Evolutionary conservation across 2,113 vertebrate genomes (phyloP), one percentile per base, ranked within the genome.

Genomic region (Riparia riparia): DNA sequence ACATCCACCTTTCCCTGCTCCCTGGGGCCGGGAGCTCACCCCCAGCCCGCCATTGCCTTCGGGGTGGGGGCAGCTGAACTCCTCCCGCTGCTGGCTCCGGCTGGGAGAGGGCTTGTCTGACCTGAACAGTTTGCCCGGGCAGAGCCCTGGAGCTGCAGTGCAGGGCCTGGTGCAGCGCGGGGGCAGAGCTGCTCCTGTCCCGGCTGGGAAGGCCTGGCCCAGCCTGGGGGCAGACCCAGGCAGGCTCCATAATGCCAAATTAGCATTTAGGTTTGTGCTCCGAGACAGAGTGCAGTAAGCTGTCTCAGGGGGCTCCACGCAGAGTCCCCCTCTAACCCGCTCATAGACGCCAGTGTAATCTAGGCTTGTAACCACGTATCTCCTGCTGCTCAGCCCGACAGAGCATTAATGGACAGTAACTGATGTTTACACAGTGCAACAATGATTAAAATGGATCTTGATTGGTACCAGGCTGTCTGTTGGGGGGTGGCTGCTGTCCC

Each of bases 261-360:
- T 97, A 98, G 98, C 68, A 17, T 96, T 96, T 98, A 98, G 98
- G 96, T 96, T 97, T 91, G 96, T 97, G 97, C 97, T 95, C 96
- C 28, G 53, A 95, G 91, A 94, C 89, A 82, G 80, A 63, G 94
- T n/a, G 81, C 87, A 84, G 86, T 66, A 65, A 93, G 58, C 96
- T 83, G 85, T 95, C 94, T 87, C 41, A 0, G 69, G 95, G 95
- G 61, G 57, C 76, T 58, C 64, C 22, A 17, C 1, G 44, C 80
- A 1, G 89, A 42, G 89, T 61, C 80, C 74, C 74, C 44, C n/a
- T 87, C 92, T 90, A 93, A 95, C 94, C 94, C 29, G 95, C 96
- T 97, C 97, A 74, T 97, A 97, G 96, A 53, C 17, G 93, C 93
- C 94, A 92, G 94, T 19, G 20, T 93, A 85, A 94, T 83, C 92